Evolutionary conservation across 2,113 vertebrate genomes (phyloP).

Genomic region (Pollachius pollachius): DNA sequence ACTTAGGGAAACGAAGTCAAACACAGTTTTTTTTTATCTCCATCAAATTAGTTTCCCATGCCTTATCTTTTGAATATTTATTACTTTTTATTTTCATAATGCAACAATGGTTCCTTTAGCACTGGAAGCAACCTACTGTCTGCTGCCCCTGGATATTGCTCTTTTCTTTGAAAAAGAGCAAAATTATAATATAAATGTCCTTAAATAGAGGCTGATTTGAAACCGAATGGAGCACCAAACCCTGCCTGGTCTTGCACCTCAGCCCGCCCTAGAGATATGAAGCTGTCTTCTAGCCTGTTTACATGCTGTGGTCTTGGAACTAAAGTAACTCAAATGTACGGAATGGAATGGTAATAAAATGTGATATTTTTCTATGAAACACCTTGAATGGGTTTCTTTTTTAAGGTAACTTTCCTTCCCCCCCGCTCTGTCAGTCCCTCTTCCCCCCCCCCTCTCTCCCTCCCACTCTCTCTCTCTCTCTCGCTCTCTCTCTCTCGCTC

Average conservation of each 20-base stretch:
- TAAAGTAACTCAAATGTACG: constrained; percentile 80
- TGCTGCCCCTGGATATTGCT: constrained; percentile 43
- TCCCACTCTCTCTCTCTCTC: not conserved
- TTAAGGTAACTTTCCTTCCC: not conserved
- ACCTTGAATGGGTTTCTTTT: constrained; percentile 51
- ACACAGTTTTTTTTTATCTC: constrained; percentile 48
- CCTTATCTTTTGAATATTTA: constrained; percentile 56
- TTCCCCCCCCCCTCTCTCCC: not conserved
- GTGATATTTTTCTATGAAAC: constrained; percentile 95
- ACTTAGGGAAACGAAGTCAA: constrained; percentile 49
- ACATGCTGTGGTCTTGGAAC: constrained; percentile 81
- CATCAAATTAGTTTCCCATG: constrained; percentile 57
- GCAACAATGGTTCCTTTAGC: constrained; percentile 45
- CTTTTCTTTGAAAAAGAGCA: constrained; percentile 2
- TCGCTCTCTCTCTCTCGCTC: constrained; percentile 12
- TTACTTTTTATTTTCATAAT: constrained; percentile 52
- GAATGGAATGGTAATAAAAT: constrained; percentile 93
- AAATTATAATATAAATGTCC: constrained; percentile 44
- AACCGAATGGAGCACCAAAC: constrained; percentile 38
- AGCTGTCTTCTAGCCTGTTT: constrained; percentile 80
- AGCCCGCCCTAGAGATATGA: constrained; percentile 63
- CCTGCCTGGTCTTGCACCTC: constrained; percentile 57
- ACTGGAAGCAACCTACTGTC: constrained; percentile 46
- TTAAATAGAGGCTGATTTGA: constrained; percentile 44
- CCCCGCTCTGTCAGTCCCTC: not conserved